Base-by-base conservation (phyloP, 2,888 invertebrate species). In the Atethmia centrago region DNA sequence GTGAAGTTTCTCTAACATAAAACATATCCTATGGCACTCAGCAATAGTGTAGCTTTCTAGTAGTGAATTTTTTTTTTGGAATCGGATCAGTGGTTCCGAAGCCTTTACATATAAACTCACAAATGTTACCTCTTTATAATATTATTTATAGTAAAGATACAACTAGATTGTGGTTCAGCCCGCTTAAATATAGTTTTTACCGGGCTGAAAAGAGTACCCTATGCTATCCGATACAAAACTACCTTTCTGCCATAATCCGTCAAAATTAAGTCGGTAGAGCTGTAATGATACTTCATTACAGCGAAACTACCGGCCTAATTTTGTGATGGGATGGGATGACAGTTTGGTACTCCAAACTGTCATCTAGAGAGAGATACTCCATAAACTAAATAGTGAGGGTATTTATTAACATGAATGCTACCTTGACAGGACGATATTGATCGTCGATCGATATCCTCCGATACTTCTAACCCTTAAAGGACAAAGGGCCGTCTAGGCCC, bases 401-500 rank as follows among this genome's bases (percentile, higher is more conserved):
- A 66, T 67, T 51, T 42, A 14, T 19, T 10, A 42, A 42, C 10
- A 42, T 61, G 21, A 58, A 74, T 47, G 10, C 36, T 28, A 14
- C 19, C 1, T 51, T 25, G n/a, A 12, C 3, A 21, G 21, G 40
- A 16, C 21, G 21, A n/a, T 31, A 16, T 40, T 71, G 28, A 31
- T 31, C 36, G 12, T 49, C 19, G 31, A 66, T 31, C 61, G 42
- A 64, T 64, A 53, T 31, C 40, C 31, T 40, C 40, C 14, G 25
- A 63, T 25, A 21, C 53, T 25, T 72, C n/a, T 36, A 56, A 79
- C 42, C 62, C 56, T 45, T 45, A 1, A 45, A 62, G 74, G 73
- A 77, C 77, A 73, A 80, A 72, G 51, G 73, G 25, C 25, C 25
- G 4, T 40, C 14, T 31, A 49, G 73, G 25, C 25, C 25, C 7